Base-by-base conservation (phyloP, 2,888 invertebrate genomes). In the Carcina quercana region DNA sequence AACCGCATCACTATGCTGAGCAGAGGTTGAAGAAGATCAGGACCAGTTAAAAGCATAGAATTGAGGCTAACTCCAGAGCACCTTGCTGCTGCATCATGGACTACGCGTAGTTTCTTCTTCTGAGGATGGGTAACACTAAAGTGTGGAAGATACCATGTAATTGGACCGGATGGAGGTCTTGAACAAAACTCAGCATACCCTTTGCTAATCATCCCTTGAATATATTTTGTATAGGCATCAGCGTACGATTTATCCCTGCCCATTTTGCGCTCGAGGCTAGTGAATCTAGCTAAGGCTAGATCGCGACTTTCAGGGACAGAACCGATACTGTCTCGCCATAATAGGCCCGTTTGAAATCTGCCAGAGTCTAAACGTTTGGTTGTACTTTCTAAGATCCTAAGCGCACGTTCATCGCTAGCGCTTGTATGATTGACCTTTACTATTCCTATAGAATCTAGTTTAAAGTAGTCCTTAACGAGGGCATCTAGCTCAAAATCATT, bases 1-100 rank as follows among this genome's bases (percentile, higher is more conserved):
- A 36, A 10, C 4, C 36, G 50, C 34, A 58, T 42, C 1, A 62
- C n/a, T 0, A 59, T 45, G 1, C 42, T 43, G 0, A 46, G 20
- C 3, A 64, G 26, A 2, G 53, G 40, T 8, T 47, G 38, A 2
- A 54, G 39, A 0, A 57, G 19, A 17, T 59, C 55, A 1, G 59
- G 53, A 4, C 63, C 55, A 6, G 42, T 40, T 2, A 52, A 15
- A 13, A 61, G 28, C 3, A 30, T 15, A 12, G 50, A 46, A 15
- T 61, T 61, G 1, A 63, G 35, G 1, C 47, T 48, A 1, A 39
- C 30, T 1, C 46, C 47, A 1, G 25, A 13, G 0, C 43, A 37
- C 15, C 40, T 4, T 1, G 53, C 56, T 0, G 60, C 56, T 3
- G 59, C 58, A 20, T 59, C 59, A 28, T 58, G 57, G 0, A 59